Base-by-base conservation (phyloP, 2,888 invertebrate genomes). In the Lamproptera curius region DNA sequence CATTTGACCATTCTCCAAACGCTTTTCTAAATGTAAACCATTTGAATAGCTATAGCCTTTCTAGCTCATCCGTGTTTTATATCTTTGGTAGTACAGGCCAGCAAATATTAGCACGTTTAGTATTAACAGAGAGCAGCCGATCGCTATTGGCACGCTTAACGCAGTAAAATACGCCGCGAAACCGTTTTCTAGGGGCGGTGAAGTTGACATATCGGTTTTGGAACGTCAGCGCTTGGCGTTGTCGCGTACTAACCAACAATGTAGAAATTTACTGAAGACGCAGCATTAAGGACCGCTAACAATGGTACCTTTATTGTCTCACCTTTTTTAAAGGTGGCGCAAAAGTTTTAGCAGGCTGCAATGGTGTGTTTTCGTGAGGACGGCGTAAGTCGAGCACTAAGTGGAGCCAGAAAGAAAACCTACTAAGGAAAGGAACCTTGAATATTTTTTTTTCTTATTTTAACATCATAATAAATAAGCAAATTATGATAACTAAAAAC, bases 41-140 rank as follows among this genome's bases (percentile, higher is more conserved):
- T 87, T 91, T 6, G 86, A 73, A 49, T 88, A 89, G n/a, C n/a
- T n/a, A n/a, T n/a, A n/a, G 15, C 83, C 85, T 5, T 88, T 89
- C 62, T 89, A 89, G 9, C 89, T 86, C 87, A 94, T 91, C 57
- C 94, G 89, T 53, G 94, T 93, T 74, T 95, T 95, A 68, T 95
- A 95, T 44, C 95, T 89, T 70, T 97, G 97, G 70, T 97, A 97
- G 74, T 97, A 97, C 0, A 97, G 96, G 2, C 96, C 97, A 44
- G 97, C 97, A 70, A 97, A 97, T 67, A 98, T 96, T 17, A 97
- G 86, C 37, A 97, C 95, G 72, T 98, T 98, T 2, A 98, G 87
- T 63, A 97, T 96, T 15, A 98, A 89, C 50, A 98, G 82, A 2
- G 96, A 96, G 70, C 97, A 97, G 31, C 98, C 98, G 56, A 98